Evolutionary conservation across 2,797 vertebrate genomes (phyloP).

Genomic region (Sebastes trivittatus): DNA sequence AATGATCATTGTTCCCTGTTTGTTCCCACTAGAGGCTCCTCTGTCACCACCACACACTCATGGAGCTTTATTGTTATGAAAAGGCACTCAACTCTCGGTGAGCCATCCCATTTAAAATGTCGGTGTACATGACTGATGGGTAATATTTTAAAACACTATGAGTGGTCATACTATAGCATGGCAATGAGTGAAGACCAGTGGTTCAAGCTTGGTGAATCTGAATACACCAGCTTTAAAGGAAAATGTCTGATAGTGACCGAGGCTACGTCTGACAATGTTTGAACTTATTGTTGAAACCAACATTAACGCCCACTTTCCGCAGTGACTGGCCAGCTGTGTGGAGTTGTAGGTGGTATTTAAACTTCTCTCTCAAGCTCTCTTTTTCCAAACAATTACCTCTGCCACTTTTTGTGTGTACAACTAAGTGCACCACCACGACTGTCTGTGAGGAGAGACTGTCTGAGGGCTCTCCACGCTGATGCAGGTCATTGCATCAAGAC

Average conservation of each 20-base stretch:
- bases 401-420: background rate
- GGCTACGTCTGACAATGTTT: too few relatives aligned
- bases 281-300: background rate
- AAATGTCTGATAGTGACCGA: too few relatives aligned
- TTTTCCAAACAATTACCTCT: background rate
- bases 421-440: background rate
- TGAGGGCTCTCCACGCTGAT: background rate
- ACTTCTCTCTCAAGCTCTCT: background rate
- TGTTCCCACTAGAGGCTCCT: too few relatives aligned
- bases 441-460: background rate
- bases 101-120: background rate
- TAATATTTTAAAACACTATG: background rate
- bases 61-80: background rate
- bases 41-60: constrained; percentile 59
- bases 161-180: background rate
- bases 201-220: background rate
- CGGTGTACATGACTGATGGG: background rate
- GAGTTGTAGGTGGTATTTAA: background rate
- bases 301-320: background rate
- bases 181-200: background rate
- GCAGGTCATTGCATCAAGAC: background rate
- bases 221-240: too few relatives aligned
- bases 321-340: background rate
- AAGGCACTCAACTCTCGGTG: background rate
- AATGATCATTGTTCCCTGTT: constrained; percentile 21